These are phyloP conservation scores for Drosophila mayri DNA, from an alignment of 1,140 invertebrate species.

Conservation along the genomic window DNA sequence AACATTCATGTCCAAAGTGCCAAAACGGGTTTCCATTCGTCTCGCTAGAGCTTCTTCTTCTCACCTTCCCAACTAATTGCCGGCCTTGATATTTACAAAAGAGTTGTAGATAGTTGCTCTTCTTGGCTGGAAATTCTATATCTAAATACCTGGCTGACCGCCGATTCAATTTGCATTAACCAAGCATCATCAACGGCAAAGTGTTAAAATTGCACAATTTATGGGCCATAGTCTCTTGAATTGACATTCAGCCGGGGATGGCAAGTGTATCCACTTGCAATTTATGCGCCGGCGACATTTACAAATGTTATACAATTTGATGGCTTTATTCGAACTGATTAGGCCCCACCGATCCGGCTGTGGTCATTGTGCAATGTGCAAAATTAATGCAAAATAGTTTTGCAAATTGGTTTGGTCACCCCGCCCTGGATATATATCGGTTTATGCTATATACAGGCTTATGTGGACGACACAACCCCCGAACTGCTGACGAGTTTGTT, in stretches of 20 bases:
- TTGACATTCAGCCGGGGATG: constrained; percentile 55
- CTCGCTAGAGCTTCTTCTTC: constrained; percentile 48
- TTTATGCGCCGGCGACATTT: constrained; percentile 60
- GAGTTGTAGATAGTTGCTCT: constrained; percentile 41
- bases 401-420: constrained; percentile 28
- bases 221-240: constrained; percentile 56
- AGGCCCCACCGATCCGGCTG: constrained; percentile 22
- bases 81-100: constrained; percentile 74
- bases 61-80: constrained; percentile 74
- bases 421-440: constrained; percentile 37
- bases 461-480: constrained; percentile 52
- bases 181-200: constrained; percentile 6
- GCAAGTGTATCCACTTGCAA: constrained; percentile 18
- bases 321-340: constrained; percentile 37
- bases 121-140: constrained; percentile 44
- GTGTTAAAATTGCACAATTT: constrained; percentile 62
- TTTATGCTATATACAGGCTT: neutral
- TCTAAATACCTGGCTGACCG: constrained; percentile 52
- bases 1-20: constrained; percentile 55
- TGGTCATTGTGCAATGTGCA: constrained; percentile 36
- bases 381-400: constrained; percentile 49
- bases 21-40: constrained; percentile 58
- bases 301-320: constrained; percentile 61
- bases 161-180: constrained; percentile 64
- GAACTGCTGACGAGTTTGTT: constrained; percentile 69